Percentiles rank a stretch among this genome's conserved stretches.
Evolutionary conservation across 2,113 vertebrate genomes (phyloP).

Genomic region (Spermophilus dauricus): DNA sequence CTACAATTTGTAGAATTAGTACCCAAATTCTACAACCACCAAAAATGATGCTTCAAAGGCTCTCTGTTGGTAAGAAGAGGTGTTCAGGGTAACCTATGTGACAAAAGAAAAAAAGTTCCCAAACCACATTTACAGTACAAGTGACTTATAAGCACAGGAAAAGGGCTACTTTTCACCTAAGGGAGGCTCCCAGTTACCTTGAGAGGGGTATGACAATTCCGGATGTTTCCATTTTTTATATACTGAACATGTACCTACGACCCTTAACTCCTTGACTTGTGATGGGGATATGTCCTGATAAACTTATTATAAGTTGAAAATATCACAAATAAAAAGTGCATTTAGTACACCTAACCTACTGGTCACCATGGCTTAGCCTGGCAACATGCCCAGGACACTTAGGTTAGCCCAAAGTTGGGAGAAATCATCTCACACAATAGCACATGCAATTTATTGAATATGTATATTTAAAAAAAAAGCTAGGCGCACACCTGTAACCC

Average conservation of each 20-base stretch:
- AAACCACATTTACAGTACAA: background rate
- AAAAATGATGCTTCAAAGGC: background rate
- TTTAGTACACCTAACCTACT: background rate
- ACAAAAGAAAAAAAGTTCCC: conserved; percentile 2
- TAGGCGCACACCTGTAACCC: too few relatives aligned
- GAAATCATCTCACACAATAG: background rate
- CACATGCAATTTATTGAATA: background rate
- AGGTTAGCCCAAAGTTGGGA: background rate
- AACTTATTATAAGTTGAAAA: background rate
- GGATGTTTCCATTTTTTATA: background rate
- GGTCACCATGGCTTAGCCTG: background rate
- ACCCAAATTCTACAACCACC: background rate
- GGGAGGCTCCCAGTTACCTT: background rate
- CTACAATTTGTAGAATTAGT: background rate
- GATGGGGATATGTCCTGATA: background rate
- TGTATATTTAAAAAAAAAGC: background rate
- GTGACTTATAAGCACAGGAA: background rate
- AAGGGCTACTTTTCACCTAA: background rate
- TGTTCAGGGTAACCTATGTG: background rate
- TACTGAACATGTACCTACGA: background rate
- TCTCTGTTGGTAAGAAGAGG: background rate
- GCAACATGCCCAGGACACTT: background rate
- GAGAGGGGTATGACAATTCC: background rate
- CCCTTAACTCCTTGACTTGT: background rate
- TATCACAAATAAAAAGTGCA: background rate